A percentile compares a stretch with the other conserved stretches of the same genome.
Conservation (phyloP, 2,888 invertebrate species). For the Xestia ashworthii region DNA sequence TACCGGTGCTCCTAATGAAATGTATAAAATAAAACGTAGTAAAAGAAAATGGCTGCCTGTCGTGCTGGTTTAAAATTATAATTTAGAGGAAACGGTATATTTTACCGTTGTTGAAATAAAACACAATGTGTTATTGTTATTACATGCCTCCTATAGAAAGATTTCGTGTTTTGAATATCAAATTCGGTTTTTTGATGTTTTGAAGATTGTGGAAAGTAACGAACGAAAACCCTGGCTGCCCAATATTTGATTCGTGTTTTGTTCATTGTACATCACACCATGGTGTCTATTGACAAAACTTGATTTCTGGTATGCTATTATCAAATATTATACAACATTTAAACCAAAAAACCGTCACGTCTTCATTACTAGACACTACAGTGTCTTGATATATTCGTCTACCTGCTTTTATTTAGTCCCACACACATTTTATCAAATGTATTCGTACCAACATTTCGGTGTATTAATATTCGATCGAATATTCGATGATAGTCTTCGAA, state of each 20-base stretch:
- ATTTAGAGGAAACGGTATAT: constrained; percentile 57
- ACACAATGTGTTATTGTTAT: constrained; percentile 51
- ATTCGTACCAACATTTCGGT: constrained; percentile 20
- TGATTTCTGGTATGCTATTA: neutral
- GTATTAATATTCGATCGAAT: constrained; percentile 50
- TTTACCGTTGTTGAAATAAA: constrained; percentile 57
- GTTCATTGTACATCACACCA: neutral
- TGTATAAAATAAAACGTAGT: constrained; percentile 43
- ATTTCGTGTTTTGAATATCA: constrained; percentile 28
- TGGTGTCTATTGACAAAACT: neutral
- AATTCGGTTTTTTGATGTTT: neutral
- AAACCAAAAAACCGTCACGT: neutral
- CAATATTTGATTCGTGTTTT: neutral
- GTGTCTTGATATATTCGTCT: constrained; percentile 16
- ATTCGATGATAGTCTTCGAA: constrained; percentile 44
- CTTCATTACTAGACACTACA: neutral
- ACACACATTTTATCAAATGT: constrained; percentile 26
- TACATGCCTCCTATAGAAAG: constrained; percentile 2
- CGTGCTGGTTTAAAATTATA: constrained; percentile 49
- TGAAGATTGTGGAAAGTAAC: neutral
- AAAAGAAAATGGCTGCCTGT: constrained; percentile 28
- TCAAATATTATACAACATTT: neutral
- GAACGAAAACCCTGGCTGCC: neutral
- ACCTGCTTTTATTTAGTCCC: constrained; percentile 8
- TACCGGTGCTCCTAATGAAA: constrained; percentile 28